phyloP scores from a whole-genome alignment of 2,888 invertebrate species.

The Agrotis ipsilon region DNA sequence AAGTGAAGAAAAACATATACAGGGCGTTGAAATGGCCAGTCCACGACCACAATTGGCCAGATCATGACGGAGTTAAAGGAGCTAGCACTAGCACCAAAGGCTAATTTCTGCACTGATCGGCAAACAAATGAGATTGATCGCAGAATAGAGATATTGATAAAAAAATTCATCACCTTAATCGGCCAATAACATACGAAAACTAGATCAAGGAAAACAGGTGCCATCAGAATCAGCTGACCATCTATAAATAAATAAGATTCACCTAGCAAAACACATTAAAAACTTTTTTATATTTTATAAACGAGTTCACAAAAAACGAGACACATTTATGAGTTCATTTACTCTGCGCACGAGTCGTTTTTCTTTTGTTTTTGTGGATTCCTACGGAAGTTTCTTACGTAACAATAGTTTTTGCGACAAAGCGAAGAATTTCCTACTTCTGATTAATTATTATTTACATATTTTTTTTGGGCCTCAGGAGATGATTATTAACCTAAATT shows the following conservation, averaged over 20 bases:
- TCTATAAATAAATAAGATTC: conserved; percentile 33
- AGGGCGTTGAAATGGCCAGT: too few species aligned
- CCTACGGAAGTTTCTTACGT: conserved; percentile 44
- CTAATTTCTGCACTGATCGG: too few species aligned
- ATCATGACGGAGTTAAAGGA: too few species aligned
- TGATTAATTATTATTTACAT: conserved; percentile 35
- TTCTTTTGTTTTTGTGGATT: conserved; percentile 43
- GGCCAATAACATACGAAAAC: conserved; percentile 7
- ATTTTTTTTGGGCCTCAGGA: conserved; percentile 18
- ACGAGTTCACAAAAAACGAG: conserved; percentile 60
- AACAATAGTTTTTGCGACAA: conserved; percentile 44
- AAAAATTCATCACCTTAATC: background rate
- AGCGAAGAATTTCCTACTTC: conserved; percentile 12
- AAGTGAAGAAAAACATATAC: too few species aligned
- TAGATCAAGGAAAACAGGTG: conserved; percentile 24
- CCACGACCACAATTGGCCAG: too few species aligned
- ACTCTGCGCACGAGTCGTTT: conserved; percentile 30
- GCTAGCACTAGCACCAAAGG: too few species aligned
- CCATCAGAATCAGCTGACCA: conserved; percentile 46
- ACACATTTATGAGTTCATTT: conserved; percentile 59
- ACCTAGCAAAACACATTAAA: background rate
- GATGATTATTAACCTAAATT: conserved; percentile 35
- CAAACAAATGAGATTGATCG: too few species aligned
- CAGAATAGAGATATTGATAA: background rate
- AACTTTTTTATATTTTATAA: conserved; percentile 30